Percentiles rank a stretch among this genome's conserved stretches.
phyloP scores from a whole-genome alignment of 2,797 vertebrate species.

The Orientallactaga sibirica region DNA sequence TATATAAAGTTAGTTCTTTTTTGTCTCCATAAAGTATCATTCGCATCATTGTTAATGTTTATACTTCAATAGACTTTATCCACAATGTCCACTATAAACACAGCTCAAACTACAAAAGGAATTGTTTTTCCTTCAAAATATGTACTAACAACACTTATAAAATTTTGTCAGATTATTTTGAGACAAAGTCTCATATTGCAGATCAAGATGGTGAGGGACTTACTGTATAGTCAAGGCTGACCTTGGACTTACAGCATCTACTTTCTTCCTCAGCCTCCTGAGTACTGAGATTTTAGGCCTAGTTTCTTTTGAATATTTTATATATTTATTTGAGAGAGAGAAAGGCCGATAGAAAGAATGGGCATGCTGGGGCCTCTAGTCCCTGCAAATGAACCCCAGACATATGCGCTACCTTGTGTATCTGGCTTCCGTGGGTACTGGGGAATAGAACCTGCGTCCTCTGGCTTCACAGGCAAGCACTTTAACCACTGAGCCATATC shows the following conservation, averaged over 20 bases:
- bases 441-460: too few relatives aligned
- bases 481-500: too few relatives aligned
- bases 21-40: background rate
- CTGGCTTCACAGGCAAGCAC: too few relatives aligned
- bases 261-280: too few relatives aligned
- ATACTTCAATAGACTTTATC: slow-evolving; percentile 27
- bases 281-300: too few relatives aligned
- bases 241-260: background rate
- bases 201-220: background rate
- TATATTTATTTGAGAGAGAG: too few relatives aligned
- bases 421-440: too few relatives aligned
- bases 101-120: background rate
- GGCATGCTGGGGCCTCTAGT: too few relatives aligned
- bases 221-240: background rate
- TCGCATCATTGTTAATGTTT: slow-evolving; percentile 24
- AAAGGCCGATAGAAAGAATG: too few relatives aligned
- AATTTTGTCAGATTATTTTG: background rate
- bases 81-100: background rate
- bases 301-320: too few relatives aligned
- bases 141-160: background rate
- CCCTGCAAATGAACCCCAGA: too few relatives aligned
- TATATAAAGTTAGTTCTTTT: slow-evolving; percentile 13
- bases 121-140: background rate
- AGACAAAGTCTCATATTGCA: background rate
- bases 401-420: too few relatives aligned